A percentile compares a stretch with the other conserved stretches of the same genome.
Evolutionary conservation across 2,888 invertebrate genomes (phyloP).

Genomic region (Luperina nickerlii): DNA sequence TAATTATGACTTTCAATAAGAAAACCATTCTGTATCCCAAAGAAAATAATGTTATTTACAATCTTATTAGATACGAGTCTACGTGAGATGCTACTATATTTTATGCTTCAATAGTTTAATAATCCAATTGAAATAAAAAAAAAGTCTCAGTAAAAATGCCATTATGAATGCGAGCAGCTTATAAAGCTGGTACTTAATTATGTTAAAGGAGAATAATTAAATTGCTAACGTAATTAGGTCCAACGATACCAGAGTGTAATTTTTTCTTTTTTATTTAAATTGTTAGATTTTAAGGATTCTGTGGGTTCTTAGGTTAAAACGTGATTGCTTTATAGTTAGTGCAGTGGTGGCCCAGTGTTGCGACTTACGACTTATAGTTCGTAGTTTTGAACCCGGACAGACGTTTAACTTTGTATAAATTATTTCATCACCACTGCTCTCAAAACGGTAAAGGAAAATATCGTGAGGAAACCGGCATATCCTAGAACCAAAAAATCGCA

Average conservation of each 20-base stretch:
- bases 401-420: not conserved
- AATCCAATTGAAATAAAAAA: not conserved
- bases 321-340: not conserved
- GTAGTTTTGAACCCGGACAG: no score
- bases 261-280: not conserved
- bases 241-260: not conserved
- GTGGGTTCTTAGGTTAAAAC: not conserved
- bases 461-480: not conserved
- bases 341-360: not conserved
- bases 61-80: not conserved
- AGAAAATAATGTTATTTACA: not conserved
- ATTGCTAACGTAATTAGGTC: conserved; percentile 33
- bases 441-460: not conserved
- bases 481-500: not conserved
- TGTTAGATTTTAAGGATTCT: not conserved
- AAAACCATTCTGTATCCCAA: not conserved
- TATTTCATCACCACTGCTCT: not conserved
- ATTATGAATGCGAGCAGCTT: conserved; percentile 5
- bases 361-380: not conserved
- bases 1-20: not conserved
- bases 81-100: not conserved
- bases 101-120: conserved; percentile 3
- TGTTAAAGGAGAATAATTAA: conserved; percentile 24
- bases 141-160: not conserved
- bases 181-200: conserved; percentile 8